Percentiles rank a stretch among this genome's conserved stretches.
phyloP scores from a whole-genome alignment of 1,140 invertebrate genomes.

The Brachionus paranguensis region DNA sequence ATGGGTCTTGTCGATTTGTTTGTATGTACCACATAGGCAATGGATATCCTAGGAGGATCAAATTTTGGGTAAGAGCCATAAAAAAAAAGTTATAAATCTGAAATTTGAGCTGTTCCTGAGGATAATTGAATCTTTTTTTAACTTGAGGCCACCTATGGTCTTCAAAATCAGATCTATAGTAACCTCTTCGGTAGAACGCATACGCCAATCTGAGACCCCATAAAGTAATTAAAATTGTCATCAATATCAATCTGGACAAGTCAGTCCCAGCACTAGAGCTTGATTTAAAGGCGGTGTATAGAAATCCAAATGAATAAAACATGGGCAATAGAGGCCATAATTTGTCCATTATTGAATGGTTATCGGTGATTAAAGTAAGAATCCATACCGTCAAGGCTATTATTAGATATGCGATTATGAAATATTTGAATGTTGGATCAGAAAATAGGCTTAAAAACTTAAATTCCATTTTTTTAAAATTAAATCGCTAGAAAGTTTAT shows the following conservation, averaged over 20 bases:
- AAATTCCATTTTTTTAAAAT: conserved; percentile 17
- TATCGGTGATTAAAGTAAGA: background rate
- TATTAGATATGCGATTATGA: background rate
- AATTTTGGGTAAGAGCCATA: conserved; percentile 27
- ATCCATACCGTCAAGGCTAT: conserved; percentile 10
- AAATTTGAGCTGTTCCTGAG: conserved; percentile 22
- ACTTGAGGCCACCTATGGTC: conserved; percentile 21
- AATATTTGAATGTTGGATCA: conserved; percentile 3
- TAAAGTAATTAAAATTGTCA: background rate
- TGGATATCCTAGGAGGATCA: conserved; percentile 19
- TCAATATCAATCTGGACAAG: background rate
- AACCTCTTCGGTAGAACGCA: conserved; percentile 8
- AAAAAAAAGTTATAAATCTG: conserved; percentile 22
- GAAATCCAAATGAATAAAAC: background rate
- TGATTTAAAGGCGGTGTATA: background rate
- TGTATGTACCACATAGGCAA: conserved; percentile 28
- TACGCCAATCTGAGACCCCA: conserved; percentile 26
- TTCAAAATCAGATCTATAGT: conserved; percentile 26
- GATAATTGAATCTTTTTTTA: conserved; percentile 27
- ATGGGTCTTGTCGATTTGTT: background rate
- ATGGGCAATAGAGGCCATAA: conserved; percentile 31
- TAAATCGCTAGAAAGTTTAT: background rate
- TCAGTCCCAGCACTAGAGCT: background rate
- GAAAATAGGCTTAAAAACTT: conserved; percentile 8
- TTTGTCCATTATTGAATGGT: conserved; percentile 17